Base-by-base conservation (phyloP, 30 jellyfish, hydroid and myxozoan genomes). In the Chrysaora quinquecirrha region DNA sequence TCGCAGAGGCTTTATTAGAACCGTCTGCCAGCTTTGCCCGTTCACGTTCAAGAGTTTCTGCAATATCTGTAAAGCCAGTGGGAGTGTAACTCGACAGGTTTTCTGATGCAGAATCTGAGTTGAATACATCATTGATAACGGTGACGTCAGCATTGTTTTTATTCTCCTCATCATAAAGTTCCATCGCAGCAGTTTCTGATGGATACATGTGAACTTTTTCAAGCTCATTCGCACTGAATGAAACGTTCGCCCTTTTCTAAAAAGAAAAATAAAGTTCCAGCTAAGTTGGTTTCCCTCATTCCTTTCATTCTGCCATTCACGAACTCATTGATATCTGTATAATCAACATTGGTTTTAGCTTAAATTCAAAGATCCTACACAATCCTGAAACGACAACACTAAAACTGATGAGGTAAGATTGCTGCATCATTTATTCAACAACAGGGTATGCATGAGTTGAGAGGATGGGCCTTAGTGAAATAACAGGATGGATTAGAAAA, bases 131-230 rank as follows among this genome's bases (percentile, higher is more conserved):
- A 31, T 47, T 77, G 1, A 80, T 69, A 46, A 38, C 30, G 29
- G 78, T 66, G 10, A 61, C 80, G 48, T 4, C 43, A 21, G 21
- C 38, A 3, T 23, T 78, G 18, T 46, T 29, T 0, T 19, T 20
- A 30, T 28, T 12, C 7, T 47, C 50, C 32, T 80, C 90, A 19
- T 80, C 90, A 32, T 25, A 80, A 23, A 80, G 66, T 60, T 65
- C 84, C 34, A 67, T 70, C 66, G 90, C 90, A 18, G 90, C 90
- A 0, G 63, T 10, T 58, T 80, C 90, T 10, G 90, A 80, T 0
- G 90, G 90, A 34, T 80, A 80, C 76, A 46, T 21, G 76, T 80
- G 90, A 46, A 80, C 77, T 43, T 71, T 69, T n/a, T n/a, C 84
- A 34, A 68, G 34, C 24, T 67, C 90, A 9, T 33, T 84, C 14